A percentile compares a stretch with the other conserved stretches of the same genome.
Evolutionary conservation across 2,888 invertebrate genomes (phyloP).

Genomic region (Crematogaster levior): DNA sequence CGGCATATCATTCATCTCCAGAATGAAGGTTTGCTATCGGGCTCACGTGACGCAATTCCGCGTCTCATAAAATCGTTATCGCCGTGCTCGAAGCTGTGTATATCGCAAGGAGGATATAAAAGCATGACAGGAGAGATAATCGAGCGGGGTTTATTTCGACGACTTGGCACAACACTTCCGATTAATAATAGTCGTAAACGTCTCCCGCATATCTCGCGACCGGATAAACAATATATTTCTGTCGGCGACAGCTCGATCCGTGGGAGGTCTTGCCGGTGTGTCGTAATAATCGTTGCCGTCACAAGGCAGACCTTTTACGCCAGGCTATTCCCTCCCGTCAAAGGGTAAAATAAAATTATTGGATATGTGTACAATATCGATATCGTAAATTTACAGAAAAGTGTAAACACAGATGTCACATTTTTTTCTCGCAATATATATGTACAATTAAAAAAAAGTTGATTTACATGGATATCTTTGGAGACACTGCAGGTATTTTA

Average conservation of each 20-base stretch:
- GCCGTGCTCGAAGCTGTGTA: background rate
- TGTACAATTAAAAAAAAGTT: background rate
- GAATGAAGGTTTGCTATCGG: background rate
- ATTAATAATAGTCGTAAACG: slow-evolving; percentile 74
- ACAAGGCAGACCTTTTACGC: background rate
- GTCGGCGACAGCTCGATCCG: slow-evolving; percentile 66
- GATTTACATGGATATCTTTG: background rate
- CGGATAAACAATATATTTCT: slow-evolving; percentile 67
- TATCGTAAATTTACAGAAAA: background rate
- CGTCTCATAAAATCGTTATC: slow-evolving; percentile 22
- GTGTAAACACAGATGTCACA: background rate
- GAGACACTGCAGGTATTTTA: background rate
- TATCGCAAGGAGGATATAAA: background rate
- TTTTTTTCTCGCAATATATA: background rate
- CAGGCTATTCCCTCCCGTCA: background rate
- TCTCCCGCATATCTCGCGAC: slow-evolving; percentile 58
- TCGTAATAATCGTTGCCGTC: slow-evolving; percentile 39
- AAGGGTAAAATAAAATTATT: background rate
- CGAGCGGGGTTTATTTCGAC: slow-evolving; percentile 58
- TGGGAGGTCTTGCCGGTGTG: slow-evolving; percentile 59
- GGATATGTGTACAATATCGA: background rate
- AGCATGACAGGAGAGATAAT: background rate
- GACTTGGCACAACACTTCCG: slow-evolving; percentile 70
- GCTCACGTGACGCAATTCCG: background rate
- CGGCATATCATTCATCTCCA: background rate